These are phyloP conservation scores for Menidia beryllina DNA, from an alignment of 2,113 vertebrate genomes.

Conservation along the genomic window DNA sequence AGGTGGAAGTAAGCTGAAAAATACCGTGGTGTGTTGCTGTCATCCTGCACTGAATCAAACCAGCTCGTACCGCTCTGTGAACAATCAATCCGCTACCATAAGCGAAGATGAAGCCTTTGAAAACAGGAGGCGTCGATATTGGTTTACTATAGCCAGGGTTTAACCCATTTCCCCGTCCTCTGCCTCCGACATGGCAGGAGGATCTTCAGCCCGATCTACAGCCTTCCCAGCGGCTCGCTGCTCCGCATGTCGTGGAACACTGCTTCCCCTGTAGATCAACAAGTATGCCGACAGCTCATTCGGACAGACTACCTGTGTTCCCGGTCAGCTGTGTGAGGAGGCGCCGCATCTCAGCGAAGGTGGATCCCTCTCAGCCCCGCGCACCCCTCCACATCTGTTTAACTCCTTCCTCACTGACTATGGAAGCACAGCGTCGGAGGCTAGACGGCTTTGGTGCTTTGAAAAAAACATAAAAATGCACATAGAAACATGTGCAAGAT, in stretches of 20 bases:
- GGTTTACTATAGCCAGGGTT: slow-evolving; percentile 66
- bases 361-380: slow-evolving; percentile 77
- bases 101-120: slow-evolving; percentile 54
- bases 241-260: slow-evolving; percentile 31
- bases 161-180: slow-evolving; percentile 71
- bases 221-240: slow-evolving; percentile 27
- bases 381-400: slow-evolving; percentile 66
- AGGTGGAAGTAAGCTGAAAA: slow-evolving; percentile 30
- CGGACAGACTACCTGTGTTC: slow-evolving; percentile 64
- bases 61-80: slow-evolving; percentile 49
- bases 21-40: slow-evolving; percentile 68
- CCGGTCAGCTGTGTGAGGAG: slow-evolving; percentile 66
- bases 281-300: slow-evolving; percentile 82
- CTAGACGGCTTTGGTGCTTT: not conserved
- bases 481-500: not conserved
- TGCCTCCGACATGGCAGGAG: slow-evolving; percentile 72
- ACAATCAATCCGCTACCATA: slow-evolving; percentile 61
- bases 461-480: not conserved
- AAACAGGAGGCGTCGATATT: slow-evolving; percentile 65
- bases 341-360: slow-evolving; percentile 62
- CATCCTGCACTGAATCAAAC: slow-evolving; percentile 50
- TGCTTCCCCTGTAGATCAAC: slow-evolving; percentile 83
- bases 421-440: slow-evolving; percentile 7
- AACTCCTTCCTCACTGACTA: slow-evolving; percentile 74
- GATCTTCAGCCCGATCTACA: slow-evolving; percentile 41